Conservation (phyloP, 1,140 invertebrate genomes). For the Daktulosphaira vitifoliae region DNA sequence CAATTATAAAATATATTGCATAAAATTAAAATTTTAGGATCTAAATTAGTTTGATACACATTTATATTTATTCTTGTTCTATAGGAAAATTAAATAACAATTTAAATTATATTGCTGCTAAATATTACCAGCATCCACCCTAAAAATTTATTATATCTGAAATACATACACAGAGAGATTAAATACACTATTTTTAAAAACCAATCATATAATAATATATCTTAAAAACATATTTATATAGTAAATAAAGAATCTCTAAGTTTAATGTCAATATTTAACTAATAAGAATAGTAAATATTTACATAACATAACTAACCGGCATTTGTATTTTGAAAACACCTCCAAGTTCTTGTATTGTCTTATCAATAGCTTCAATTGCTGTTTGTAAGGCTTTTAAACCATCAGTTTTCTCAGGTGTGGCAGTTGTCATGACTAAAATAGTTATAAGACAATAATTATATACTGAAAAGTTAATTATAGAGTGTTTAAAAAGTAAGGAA, state of each 20-base stretch:
- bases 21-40: no score
- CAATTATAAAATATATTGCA: no score
- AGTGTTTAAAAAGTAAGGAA: not conserved
- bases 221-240: no score
- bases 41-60: no score
- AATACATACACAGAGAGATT: not conserved
- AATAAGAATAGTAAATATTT: not conserved
- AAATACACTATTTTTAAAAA: no score
- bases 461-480: not conserved
- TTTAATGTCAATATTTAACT: not conserved
- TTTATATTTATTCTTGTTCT: no score
- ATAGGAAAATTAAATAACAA: no score
- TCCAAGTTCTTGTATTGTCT: slow-evolving; percentile 70
- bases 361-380: slow-evolving; percentile 80
- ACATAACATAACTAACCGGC: slow-evolving; percentile 58
- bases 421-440: slow-evolving; percentile 91
- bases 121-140: no score
- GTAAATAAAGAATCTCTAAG: no score
- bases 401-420: slow-evolving; percentile 90
- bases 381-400: slow-evolving; percentile 80
- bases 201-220: no score
- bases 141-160: no score
- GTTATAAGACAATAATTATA: slow-evolving; percentile 30
- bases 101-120: no score
- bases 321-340: slow-evolving; percentile 93